Base-by-base conservation (phyloP, 2,797 vertebrate species). In the Dromococcyx pavoninus region DNA sequence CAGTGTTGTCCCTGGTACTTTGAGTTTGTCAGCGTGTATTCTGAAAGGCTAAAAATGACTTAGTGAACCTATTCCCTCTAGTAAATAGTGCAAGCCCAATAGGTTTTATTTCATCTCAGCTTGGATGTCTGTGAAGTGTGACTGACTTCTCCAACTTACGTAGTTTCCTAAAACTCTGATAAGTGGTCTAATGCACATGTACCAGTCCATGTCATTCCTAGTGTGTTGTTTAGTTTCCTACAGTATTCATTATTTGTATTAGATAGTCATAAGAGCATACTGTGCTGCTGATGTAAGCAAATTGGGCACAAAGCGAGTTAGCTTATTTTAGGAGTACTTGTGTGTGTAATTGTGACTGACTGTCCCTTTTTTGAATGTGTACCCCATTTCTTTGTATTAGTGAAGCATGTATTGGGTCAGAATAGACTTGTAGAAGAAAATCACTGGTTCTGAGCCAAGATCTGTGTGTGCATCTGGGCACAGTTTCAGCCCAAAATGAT, bases 221-320 rank as follows among this genome's bases (percentile, higher is more conserved):
- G 10, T 30, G 30, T 64, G 60, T 58, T 87, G 21, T 62, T 94
- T 58, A 22, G 61, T 88, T 85, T 77, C 58, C 43, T 88, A 11
- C n/a, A 62, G 25, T 56, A 71, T 88, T 94, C 56, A 74, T 88
- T 90, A 75, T 84, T 91, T 44, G 83, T 87, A 58, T 46, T 71
- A 65, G 62, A 30, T 79, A 89, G 13, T 86, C 53, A 10, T 86
- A 86, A 79, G 72, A 86, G 80, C 64, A 76, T 65, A 28, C 32
- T 62, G 53, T 75, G 62, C 76, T 90, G 88, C 77, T 88, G 86
- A 90, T 76, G 33, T 76, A 92, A 96, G 86, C 77, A 86, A 86
- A 88, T 54, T 54, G 74, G 56, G 35, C 35, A 43, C 53, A 53
- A 78, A 92, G 51, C 44, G 57, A 82, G 30, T 44, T 89, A 57